phyloP scores from a whole-genome alignment of 2,888 invertebrate species.

The Empis stercorea region DNA sequence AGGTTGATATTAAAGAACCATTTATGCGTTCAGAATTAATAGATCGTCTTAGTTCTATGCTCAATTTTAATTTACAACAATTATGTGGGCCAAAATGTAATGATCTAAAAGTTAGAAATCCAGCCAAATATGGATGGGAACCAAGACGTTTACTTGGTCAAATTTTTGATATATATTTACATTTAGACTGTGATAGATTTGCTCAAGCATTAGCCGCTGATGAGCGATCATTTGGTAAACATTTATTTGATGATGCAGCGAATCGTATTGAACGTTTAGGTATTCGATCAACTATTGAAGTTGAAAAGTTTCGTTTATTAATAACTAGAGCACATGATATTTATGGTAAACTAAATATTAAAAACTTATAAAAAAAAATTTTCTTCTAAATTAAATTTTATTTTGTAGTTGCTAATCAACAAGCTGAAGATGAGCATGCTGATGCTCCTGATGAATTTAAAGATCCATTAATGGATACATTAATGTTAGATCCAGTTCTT shows the following conservation, averaged over 20 bases:
- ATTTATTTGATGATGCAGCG: slow-evolving; percentile 84
- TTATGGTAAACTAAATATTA: slow-evolving; percentile 36
- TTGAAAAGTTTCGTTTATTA: slow-evolving; percentile 70
- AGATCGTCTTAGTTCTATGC: slow-evolving; percentile 91
- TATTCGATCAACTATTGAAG: slow-evolving; percentile 74
- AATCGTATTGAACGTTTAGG: slow-evolving; percentile 63
- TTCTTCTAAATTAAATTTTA: neutral
- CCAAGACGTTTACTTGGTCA: slow-evolving; percentile 82
- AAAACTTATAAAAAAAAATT: neutral
- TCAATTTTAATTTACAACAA: slow-evolving; percentile 95
- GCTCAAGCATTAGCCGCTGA: slow-evolving; percentile 88
- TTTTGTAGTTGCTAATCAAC: slow-evolving; percentile 55
- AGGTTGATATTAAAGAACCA: slow-evolving; percentile 79
- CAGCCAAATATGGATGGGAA: slow-evolving; percentile 95
- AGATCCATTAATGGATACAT: slow-evolving; percentile 93
- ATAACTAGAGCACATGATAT: slow-evolving; percentile 68
- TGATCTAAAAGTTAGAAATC: slow-evolving; percentile 80
- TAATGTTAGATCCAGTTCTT: slow-evolving; percentile 91
- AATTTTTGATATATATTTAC: slow-evolving; percentile 92
- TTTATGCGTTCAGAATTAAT: slow-evolving; percentile 89
- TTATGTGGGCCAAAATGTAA: slow-evolving; percentile 94
- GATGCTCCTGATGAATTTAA: slow-evolving; percentile 95
- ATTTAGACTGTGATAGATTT: slow-evolving; percentile 84
- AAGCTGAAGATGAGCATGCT: slow-evolving; percentile 82
- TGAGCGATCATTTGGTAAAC: slow-evolving; percentile 91